phyloP scores from a whole-genome alignment of 1,140 invertebrate species.

The Pristionchus pacificus region DNA sequence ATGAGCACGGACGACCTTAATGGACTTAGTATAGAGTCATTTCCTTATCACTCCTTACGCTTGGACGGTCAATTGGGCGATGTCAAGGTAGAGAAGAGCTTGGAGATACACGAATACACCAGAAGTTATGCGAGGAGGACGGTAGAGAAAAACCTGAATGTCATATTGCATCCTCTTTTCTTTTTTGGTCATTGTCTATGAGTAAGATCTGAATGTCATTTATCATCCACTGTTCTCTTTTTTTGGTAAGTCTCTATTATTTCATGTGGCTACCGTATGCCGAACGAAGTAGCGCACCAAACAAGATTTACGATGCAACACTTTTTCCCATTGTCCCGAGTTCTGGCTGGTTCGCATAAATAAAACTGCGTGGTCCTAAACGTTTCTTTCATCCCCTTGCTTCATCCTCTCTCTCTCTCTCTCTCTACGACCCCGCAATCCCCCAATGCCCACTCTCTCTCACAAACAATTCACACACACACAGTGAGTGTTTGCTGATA shows the following conservation, averaged over 20 bases:
- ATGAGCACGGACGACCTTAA: conserved; percentile 36
- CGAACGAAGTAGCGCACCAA: background rate
- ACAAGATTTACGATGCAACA: background rate
- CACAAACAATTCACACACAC: no score
- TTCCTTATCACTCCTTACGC: background rate
- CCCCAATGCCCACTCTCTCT: no score
- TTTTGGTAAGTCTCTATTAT: conserved; percentile 1
- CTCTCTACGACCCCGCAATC: no score
- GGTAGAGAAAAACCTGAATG: conserved; percentile 52
- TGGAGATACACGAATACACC: conserved; percentile 57
- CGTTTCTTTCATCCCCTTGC: no score
- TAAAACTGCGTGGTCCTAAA: no score
- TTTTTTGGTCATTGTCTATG: conserved; percentile 22
- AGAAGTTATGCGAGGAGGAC: conserved; percentile 55
- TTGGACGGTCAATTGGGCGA: conserved; percentile 48
- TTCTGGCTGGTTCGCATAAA: no score
- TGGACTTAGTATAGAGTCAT: background rate
- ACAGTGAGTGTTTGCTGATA: no score
- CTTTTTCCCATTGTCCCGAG: background rate
- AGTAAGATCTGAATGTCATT: conserved; percentile 14
- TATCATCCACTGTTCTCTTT: background rate
- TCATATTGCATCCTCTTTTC: conserved; percentile 1
- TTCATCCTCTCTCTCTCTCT: no score
- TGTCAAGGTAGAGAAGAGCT: conserved; percentile 52
- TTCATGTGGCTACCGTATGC: background rate